Evolutionary conservation across 2,888 invertebrate genomes (phyloP), one percentile per base, ranked within the genome.

Genomic region (Octonoba sinensis): DNA sequence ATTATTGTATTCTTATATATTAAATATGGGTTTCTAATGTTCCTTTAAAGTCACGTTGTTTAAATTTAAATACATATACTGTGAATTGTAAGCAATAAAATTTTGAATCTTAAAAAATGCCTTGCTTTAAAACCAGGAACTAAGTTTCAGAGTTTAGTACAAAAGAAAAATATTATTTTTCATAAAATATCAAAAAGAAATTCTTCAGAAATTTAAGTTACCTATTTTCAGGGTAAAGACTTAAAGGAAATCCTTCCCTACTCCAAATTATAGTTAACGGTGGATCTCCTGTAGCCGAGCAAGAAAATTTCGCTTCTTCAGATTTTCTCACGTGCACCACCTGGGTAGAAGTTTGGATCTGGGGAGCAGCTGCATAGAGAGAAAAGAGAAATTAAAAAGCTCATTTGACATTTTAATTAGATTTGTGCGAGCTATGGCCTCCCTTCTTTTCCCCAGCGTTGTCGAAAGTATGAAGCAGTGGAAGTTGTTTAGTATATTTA

Each of bases 251-350:
- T 60, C 96, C 95, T 88, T 96, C 94, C 89, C 94, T 95, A 83
- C 93, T 92, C 97, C 97, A 98, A 64, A 92, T 91, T 82, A 96
- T 91, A n/a, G 91, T 90, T 13, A 96, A 94, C 54, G 91, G 90
- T 0, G 95, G 95, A 81, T 92, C 91, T 22, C 95, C 95, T 84
- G 93, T 92, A 1, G 94, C 93, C 87, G 93, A 92, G 88, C 97
- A 98, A 0, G 95, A 94, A 84, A 98, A 88, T 88, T 94, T 94
- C 54, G 96, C 92, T 49, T 87, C 87, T 4, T 88, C 86, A 24
- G 87, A 87, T 83, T 88, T 88, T 83, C 89, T 70, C 36, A 82
- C 83, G 27, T 84, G 78, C 12, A 84, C 84, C 36, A 79, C 79
- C 60, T 82, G 78, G 47, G 78, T 78, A n/a, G 82, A 74, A n/a